A percentile compares a stretch with the other conserved stretches of the same genome.
Evolutionary conservation across 2,888 invertebrate species (phyloP).

Genomic region (Amorpha juglandis): DNA sequence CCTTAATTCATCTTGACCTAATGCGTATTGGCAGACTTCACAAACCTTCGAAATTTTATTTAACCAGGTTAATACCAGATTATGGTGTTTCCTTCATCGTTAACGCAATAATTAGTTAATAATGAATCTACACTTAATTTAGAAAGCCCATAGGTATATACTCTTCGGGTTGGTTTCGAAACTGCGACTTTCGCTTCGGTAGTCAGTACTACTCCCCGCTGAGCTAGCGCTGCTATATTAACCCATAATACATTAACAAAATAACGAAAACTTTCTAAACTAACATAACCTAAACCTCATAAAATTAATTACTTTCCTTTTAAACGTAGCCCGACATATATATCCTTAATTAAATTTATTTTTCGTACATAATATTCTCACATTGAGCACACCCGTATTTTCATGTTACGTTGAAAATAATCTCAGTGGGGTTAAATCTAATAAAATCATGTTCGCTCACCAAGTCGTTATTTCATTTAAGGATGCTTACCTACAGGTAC

Average conservation of each 20-base stretch:
- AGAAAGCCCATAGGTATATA: too few relatives aligned
- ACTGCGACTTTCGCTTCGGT: too few relatives aligned
- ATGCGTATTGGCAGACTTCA: too few relatives aligned
- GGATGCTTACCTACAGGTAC: slow-evolving; percentile 3
- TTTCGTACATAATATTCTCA: slow-evolving; percentile 9
- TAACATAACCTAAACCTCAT: background rate
- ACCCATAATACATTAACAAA: background rate
- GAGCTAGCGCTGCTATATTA: too few relatives aligned
- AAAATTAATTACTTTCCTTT: slow-evolving; percentile 8
- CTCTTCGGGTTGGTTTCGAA: too few relatives aligned
- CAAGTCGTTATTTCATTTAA: slow-evolving; percentile 25
- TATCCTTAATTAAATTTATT: slow-evolving; percentile 3
- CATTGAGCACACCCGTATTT: slow-evolving; percentile 6
- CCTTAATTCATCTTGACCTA: too few relatives aligned
- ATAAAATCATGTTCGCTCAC: slow-evolving; percentile 27
- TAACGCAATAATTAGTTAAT: too few relatives aligned
- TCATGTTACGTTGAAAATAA: slow-evolving; percentile 15
- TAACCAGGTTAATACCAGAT: too few relatives aligned
- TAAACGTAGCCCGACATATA: slow-evolving; percentile 25
- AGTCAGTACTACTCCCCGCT: too few relatives aligned
- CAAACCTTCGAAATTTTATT: too few relatives aligned
- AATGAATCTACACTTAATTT: too few relatives aligned
- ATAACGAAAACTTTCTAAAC: background rate
- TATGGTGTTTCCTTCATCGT: too few relatives aligned
- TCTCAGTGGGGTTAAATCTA: slow-evolving; percentile 26